These are phyloP conservation scores for Hypomesus transpacificus DNA, from an alignment of 2,113 vertebrate species.

Conservation along the genomic window DNA sequence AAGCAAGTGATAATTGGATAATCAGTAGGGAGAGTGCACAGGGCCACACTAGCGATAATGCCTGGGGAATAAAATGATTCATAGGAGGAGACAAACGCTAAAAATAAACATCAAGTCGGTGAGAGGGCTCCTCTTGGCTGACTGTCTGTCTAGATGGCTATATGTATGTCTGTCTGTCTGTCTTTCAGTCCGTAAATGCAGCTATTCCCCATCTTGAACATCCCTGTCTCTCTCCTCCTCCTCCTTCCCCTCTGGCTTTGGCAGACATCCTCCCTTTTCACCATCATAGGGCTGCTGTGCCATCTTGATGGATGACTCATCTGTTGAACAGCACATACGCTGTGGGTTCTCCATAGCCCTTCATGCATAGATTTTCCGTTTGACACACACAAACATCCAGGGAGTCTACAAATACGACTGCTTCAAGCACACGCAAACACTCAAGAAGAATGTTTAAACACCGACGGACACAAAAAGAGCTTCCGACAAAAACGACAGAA, in stretches of 20 bases:
- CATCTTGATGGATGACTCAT: conserved; percentile 38
- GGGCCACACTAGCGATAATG: conserved; percentile 1
- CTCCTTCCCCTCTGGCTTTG: not conserved
- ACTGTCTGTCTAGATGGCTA: not conserved
- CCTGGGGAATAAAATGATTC: conserved; percentile 45
- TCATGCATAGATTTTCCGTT: conserved; percentile 11
- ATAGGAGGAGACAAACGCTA: conserved; percentile 48
- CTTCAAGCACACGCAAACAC: conserved; percentile 8
- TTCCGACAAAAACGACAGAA: too few species aligned
- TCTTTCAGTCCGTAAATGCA: not conserved
- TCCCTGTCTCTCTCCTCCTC: not conserved
- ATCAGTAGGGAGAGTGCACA: conserved; percentile 14
- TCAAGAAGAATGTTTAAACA: too few species aligned
- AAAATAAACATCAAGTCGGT: conserved; percentile 17
- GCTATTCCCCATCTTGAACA: not conserved
- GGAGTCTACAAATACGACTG: not conserved
- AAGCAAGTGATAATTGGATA: conserved; percentile 35
- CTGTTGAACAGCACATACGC: conserved; percentile 32
- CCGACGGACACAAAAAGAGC: too few species aligned
- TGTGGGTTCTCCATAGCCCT: conserved; percentile 13
- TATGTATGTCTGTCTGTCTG: not conserved
- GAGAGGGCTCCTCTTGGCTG: too few species aligned
- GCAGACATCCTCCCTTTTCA: too few species aligned
- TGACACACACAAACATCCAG: not conserved
- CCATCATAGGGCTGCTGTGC: conserved; percentile 6